Percentiles rank a stretch among this genome's conserved stretches.
Conservation (phyloP, 2,888 invertebrate genomes). For the Lathronympha strigana region DNA sequence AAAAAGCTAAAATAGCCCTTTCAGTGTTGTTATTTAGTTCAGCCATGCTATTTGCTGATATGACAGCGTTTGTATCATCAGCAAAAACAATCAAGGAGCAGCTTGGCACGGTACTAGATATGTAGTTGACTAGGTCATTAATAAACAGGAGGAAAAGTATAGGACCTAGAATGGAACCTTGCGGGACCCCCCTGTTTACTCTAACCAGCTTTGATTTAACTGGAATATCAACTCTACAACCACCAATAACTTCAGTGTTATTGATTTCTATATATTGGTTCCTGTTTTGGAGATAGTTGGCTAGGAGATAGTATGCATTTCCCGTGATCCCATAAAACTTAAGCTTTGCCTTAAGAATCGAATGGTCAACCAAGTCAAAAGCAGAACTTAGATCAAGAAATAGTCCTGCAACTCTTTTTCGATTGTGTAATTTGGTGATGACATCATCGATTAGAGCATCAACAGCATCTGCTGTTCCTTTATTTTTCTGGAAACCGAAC, state of each 20-base stretch:
- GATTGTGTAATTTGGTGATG: neutral
- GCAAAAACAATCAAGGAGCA: constrained; percentile 1
- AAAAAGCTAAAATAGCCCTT: constrained; percentile 9
- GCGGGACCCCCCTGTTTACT: neutral
- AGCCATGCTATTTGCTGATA: neutral
- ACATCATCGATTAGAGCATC: neutral
- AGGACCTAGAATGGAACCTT: neutral
- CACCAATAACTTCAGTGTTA: neutral
- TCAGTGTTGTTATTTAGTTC: neutral
- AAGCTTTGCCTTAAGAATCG: neutral
- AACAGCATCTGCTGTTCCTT: neutral
- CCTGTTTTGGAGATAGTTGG: neutral
- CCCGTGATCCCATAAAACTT: neutral
- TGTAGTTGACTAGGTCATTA: neutral
- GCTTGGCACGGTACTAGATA: neutral
- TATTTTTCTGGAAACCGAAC: neutral
- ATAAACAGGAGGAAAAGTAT: neutral
- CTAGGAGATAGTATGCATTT: neutral
- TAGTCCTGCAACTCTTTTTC: neutral
- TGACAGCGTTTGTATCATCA: neutral
- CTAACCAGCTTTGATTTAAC: neutral
- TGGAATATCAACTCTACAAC: neutral
- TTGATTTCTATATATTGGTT: neutral
- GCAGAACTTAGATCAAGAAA: neutral
- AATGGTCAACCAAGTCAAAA: neutral